phyloP scores from a whole-genome alignment of 2,797 vertebrate species.

The Siniperca undulata region DNA sequence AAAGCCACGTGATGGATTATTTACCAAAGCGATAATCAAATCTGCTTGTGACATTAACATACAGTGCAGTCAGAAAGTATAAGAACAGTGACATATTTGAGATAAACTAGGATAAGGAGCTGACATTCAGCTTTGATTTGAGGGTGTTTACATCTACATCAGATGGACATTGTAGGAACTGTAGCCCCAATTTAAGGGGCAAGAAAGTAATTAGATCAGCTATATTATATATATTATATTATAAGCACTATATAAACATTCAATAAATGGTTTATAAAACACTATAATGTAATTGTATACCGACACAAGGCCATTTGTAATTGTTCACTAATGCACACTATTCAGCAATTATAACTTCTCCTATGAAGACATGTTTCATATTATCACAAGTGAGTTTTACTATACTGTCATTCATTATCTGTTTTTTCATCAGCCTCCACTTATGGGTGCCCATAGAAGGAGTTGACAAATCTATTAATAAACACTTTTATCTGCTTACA shows the following conservation, averaged over 20 bases:
- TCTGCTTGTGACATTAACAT: not conserved
- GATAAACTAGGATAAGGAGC: not conserved
- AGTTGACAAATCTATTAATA: too few relatives aligned
- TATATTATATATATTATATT: not conserved
- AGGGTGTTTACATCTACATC: not conserved
- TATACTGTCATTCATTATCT: not conserved
- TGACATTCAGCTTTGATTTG: not conserved
- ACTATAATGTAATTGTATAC: not conserved
- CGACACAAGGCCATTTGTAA: too few relatives aligned
- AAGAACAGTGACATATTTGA: not conserved
- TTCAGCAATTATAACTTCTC: too few relatives aligned
- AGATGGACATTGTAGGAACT: not conserved
- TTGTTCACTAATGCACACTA: too few relatives aligned
- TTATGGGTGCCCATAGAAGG: too few relatives aligned
- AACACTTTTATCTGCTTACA: too few relatives aligned
- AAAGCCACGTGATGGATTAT: conserved; percentile 3
- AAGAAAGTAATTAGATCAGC: not conserved
- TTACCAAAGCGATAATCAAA: not conserved
- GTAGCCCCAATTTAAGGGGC: not conserved
- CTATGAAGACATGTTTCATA: not conserved
- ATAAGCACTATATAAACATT: not conserved
- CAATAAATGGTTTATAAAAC: not conserved
- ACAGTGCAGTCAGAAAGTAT: not conserved
- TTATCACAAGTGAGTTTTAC: not conserved
- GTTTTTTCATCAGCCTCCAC: too few relatives aligned